Base-by-base conservation (phyloP, 2,888 invertebrate species). In the Sympetrum striolatum region DNA sequence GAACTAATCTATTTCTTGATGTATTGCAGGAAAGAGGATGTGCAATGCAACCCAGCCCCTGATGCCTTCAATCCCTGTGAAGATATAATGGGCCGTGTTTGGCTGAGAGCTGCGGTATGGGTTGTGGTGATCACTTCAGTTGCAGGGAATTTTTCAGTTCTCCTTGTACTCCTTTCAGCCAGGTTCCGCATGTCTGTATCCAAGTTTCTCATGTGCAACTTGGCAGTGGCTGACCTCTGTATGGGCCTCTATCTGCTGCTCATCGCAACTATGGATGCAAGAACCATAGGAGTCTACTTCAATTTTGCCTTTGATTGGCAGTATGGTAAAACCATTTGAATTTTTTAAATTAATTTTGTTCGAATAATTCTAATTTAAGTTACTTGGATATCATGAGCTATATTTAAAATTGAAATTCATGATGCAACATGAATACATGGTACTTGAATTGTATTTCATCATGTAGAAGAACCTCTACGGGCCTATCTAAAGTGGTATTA, bases 291-390 rank as follows among this genome's bases (percentile, higher is more conserved):
- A 2, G 96, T 96, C 92, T 98, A 98, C 94, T 98, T 98, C 94
- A 98, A 98, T 93, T 97, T 96, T 93, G 98, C 98, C 4, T 98
- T 97, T 92, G 96, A 97, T 93, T 98, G 98, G 98, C 98, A 98
- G 94, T 96, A 96, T 92, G 96, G 96, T 95, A 92, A 92, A 92
- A 15, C 6, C 12, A 2, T 73, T 73, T 25, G 0, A 25, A n/a
- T 25, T 73, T 90, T 10, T 1, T 53, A 22, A 31, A 39, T 90
- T 35, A n/a, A n/a, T 73, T 73, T 22, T 73, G 6, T 73, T 73
- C 10, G 31, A 14, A 73, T 1, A 73, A 31, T 6, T 10, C n/a
- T 25, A 2, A n/a, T 64, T 64, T 22, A 2, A 64, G 25, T 25
- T 2, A 25, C 15, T 60, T 60, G 3, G 3, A n/a, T 64, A 6